Conservation (phyloP, 2,113 vertebrate species). For the Cyprinodon brontotheroides region DNA sequence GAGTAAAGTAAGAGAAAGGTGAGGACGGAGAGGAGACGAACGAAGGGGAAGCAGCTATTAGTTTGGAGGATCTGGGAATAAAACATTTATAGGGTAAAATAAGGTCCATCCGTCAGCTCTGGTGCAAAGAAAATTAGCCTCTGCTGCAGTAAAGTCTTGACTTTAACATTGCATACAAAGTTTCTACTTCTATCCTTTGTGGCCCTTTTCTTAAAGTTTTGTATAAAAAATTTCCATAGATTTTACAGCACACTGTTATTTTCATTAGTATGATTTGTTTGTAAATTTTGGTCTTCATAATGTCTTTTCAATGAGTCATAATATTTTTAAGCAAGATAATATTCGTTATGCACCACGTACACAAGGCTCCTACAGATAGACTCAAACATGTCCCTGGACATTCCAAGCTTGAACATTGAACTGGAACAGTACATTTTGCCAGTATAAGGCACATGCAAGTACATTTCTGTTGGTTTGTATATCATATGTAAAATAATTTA, state of each 20-base stretch:
- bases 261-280: neutral
- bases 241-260: neutral
- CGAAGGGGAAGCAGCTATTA: conserved; percentile 66
- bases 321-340: neutral
- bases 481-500: no score
- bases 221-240: neutral
- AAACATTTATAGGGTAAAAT: conserved; percentile 72
- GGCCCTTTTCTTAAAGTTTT: conserved; percentile 1
- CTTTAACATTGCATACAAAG: conserved; percentile 15
- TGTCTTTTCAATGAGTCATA: neutral
- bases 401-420: no score
- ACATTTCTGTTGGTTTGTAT: no score
- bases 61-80: conserved; percentile 64
- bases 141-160: conserved; percentile 38
- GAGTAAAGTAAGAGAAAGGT: conserved; percentile 47
- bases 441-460: no score
- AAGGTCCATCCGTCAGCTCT: conserved; percentile 66
- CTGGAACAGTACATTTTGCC: neutral
- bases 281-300: conserved; percentile 12
- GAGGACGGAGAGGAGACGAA: conserved; percentile 37
- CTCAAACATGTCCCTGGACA: no score
- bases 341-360: neutral
- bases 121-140: conserved; percentile 64
- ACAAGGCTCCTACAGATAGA: no score
- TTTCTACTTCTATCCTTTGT: conserved; percentile 7